A percentile compares a stretch with the other conserved stretches of the same genome.
phyloP scores from a whole-genome alignment of 2,797 vertebrate species.

The Melanotaenia trifasciata region DNA sequence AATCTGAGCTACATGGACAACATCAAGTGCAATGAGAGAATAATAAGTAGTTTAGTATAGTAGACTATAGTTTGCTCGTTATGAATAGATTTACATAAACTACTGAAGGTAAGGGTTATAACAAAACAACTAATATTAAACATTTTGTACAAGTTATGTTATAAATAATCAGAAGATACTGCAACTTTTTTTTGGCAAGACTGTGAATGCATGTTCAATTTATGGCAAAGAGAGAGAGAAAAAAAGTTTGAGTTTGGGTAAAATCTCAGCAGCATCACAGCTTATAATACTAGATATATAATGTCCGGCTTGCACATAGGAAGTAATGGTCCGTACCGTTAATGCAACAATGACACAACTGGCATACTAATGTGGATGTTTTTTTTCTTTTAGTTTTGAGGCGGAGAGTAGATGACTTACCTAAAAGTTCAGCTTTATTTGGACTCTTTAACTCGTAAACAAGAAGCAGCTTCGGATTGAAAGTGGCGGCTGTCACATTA shows the following conservation, averaged over 20 bases:
- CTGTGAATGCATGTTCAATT: not conserved
- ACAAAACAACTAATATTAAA: not conserved
- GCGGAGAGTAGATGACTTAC: constrained; percentile 37
- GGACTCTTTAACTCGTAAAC: not conserved
- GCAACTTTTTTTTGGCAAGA: not conserved
- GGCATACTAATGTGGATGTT: not conserved
- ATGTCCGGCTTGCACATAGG: not conserved
- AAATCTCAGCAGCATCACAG: not conserved
- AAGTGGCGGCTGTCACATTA: not conserved
- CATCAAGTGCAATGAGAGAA: not conserved
- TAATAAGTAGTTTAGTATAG: not conserved
- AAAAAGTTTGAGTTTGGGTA: not conserved
- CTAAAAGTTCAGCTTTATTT: constrained; percentile 20
- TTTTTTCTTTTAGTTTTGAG: not conserved
- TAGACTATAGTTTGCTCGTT: too few species aligned
- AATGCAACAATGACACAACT: constrained; percentile 37
- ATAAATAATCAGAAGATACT: not conserved
- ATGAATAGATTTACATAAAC: too few species aligned
- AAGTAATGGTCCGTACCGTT: not conserved
- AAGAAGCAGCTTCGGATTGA: constrained; percentile 3
- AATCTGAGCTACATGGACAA: not conserved
- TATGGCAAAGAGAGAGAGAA: not conserved
- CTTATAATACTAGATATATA: not conserved
- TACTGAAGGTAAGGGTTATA: not conserved
- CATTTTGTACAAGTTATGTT: too few species aligned